These are phyloP conservation scores for Dreissena rostriformis DNA, from an alignment of 1,140 invertebrate genomes.

Conservation along the genomic window DNA sequence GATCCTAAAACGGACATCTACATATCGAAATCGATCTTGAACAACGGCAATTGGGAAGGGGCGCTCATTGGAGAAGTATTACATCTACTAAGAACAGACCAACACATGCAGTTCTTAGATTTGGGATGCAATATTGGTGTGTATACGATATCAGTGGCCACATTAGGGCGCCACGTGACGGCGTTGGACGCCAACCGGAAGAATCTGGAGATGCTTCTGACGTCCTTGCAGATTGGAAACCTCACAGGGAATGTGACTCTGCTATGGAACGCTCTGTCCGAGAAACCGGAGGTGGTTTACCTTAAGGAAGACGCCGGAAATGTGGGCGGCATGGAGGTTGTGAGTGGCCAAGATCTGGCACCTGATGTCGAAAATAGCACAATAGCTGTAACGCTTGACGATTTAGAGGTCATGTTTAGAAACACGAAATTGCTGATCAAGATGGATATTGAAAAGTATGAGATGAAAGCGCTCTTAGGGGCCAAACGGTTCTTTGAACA, in stretches of 20 bases:
- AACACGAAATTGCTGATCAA: constrained; percentile 36
- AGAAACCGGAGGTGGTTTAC: constrained; percentile 41
- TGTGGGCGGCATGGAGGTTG: background rate
- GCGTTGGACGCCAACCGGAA: constrained; percentile 63
- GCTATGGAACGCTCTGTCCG: constrained; percentile 63
- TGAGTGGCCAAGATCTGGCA: background rate
- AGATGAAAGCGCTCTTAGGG: constrained; percentile 57
- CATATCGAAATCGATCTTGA: no score
- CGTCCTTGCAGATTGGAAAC: constrained; percentile 53
- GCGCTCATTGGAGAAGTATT: no score
- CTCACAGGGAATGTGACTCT: constrained; percentile 55
- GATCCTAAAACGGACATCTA: no score
- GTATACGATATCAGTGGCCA: constrained; percentile 62
- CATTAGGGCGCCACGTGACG: constrained; percentile 61
- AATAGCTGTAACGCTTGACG: constrained; percentile 50
- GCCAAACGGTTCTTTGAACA: constrained; percentile 57
- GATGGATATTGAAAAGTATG: constrained; percentile 64
- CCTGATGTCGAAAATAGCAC: background rate
- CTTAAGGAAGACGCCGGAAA: constrained; percentile 60
- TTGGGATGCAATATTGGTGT: constrained; percentile 72
- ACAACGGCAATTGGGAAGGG: no score
- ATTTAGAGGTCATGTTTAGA: constrained; percentile 43
- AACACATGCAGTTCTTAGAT: constrained; percentile 59
- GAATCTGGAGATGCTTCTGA: constrained; percentile 59
- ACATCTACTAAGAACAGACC: background rate